Evolutionary conservation across 2,113 vertebrate species (phyloP), one percentile per base, ranked within the genome.

Genomic region (Eulemur macaco): DNA sequence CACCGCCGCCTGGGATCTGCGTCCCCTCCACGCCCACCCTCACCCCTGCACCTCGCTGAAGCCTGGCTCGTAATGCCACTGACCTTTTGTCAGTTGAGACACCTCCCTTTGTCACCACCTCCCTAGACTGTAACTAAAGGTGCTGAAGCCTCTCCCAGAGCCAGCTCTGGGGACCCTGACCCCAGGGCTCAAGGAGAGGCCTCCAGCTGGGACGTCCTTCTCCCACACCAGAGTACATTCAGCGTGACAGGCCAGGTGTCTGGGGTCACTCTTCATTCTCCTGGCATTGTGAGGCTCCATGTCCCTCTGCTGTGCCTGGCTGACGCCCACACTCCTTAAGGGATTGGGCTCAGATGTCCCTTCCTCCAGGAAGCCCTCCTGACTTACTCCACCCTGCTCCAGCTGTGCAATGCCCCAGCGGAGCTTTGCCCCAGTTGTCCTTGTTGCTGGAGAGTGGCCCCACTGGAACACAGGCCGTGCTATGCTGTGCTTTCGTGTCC

Each of bases 1-100:
- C 50, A 0, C 50, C 10, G 56, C 0, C 0, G 2, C 47, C 47
- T 14, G 8, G 15, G 2, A 42, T 6, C 34, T 8, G 47, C 1
- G 29, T 13, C 77, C 23, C 54, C 45, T 6, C 63, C 17, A 0
- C 3, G 50, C 31, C 63, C 18, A 10, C 37, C 34, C 14, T 6
- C 2, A 11, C 10, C 69, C 78, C 23, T 15, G 10, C n/a, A 17
- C 81, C 45, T 74, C 18, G 42, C 29, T 63, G 6, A 54, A 15
- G 15, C 80, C 47, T 63, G 39, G 77, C 18, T 66, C 18, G 5
- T 1, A 3, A 18, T 8, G 8, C 29, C 15, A 4, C 63, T 45
- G 25, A 25, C 37, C 18, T 20, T n/a, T 39, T 31, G 42, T 31
- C 4, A 0, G 0, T 34, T 21, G 47, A 45, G 68, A 60, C 13